Conservation (phyloP, 1,140 invertebrate species). For the Palaemon carinicauda region DNA sequence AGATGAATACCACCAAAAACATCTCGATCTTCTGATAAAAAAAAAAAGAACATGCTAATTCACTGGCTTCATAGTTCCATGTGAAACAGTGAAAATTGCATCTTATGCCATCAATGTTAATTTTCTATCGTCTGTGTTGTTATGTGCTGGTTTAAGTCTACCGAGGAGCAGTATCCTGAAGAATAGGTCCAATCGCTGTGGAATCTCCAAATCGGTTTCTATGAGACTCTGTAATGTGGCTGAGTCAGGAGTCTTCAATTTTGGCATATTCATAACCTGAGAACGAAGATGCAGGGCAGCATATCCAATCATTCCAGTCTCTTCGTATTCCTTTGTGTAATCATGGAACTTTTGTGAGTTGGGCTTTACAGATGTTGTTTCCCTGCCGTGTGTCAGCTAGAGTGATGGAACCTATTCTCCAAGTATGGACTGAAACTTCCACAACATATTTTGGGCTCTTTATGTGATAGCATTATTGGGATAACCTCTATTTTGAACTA, state of each 20-base stretch:
- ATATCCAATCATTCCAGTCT: not conserved
- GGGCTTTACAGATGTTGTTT: not conserved
- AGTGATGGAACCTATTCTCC: not conserved
- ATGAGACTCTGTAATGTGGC: not conserved
- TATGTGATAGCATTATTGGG: not conserved
- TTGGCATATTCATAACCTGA: slow-evolving; percentile 12
- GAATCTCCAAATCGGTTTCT: not conserved
- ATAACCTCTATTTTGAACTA: not conserved
- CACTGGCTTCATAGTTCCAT: slow-evolving; percentile 4
- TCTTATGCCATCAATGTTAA: not conserved
- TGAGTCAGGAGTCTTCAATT: not conserved
- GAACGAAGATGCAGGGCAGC: slow-evolving; percentile 5
- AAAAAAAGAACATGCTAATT: not conserved
- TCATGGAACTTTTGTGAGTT: not conserved
- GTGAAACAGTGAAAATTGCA: slow-evolving; percentile 9
- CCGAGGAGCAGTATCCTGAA: not conserved
- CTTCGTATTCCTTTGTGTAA: not conserved
- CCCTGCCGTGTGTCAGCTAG: not conserved
- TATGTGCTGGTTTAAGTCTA: not conserved
- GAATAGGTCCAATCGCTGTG: not conserved
- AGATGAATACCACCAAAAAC: not conserved
- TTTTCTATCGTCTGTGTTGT: not conserved
- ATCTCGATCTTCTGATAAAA: not conserved
- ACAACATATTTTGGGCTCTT: not conserved
- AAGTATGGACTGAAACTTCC: not conserved